phyloP scores from a whole-genome alignment of 2,797 vertebrate genomes.

The Allobates femoralis region DNA sequence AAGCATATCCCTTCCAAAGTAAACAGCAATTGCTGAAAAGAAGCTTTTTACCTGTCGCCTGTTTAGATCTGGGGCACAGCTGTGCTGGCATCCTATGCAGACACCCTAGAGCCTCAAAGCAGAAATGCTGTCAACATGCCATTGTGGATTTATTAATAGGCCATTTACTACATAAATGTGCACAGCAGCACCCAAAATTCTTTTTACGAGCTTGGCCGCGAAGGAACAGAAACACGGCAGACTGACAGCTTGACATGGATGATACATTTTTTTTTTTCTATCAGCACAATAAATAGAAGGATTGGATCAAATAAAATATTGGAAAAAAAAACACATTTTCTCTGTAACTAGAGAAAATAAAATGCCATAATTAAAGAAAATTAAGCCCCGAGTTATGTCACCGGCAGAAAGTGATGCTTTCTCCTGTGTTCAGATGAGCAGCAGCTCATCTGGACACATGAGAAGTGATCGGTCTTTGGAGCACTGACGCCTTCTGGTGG shows the following conservation, averaged over 20 bases:
- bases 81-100: conserved; percentile 53
- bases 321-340: neutral
- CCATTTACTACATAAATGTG: conserved; percentile 49
- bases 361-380: too few species aligned
- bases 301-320: conserved; percentile 16
- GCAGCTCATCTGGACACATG: too few species aligned
- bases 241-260: conserved; percentile 26
- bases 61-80: conserved; percentile 55
- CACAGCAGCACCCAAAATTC: conserved; percentile 6
- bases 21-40: conserved; percentile 51
- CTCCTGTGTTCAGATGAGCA: too few species aligned
- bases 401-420: too few species aligned
- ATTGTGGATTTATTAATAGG: conserved; percentile 54
- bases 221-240: conserved; percentile 21
- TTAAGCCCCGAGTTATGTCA: too few species aligned
- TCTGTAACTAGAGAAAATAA: too few species aligned
- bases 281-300: neutral
- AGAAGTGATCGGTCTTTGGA: too few species aligned
- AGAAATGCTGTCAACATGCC: conserved; percentile 55
- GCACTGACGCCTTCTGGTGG: too few species aligned
- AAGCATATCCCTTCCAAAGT: conserved; percentile 26
- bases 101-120: conserved; percentile 58
- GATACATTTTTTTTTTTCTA: neutral
- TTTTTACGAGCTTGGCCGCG: conserved; percentile 7
- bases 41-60: conserved; percentile 56